Conservation (phyloP, 2,888 invertebrate species). For the Melanostoma scalare region DNA sequence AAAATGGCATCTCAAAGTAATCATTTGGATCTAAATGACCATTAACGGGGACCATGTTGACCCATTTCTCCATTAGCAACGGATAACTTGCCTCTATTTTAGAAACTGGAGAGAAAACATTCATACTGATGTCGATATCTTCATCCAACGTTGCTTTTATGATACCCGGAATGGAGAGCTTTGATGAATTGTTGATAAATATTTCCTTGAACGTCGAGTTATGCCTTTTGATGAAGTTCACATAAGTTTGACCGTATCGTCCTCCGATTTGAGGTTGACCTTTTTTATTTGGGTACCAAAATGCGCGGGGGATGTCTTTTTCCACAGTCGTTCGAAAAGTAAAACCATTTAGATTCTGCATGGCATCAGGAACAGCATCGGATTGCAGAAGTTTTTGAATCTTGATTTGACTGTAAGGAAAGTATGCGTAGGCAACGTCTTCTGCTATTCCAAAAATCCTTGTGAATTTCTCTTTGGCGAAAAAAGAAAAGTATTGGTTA, state of each 20-base stretch:
- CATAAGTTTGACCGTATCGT: neutral
- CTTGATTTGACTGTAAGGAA: neutral
- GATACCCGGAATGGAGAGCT: neutral
- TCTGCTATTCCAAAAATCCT: neutral
- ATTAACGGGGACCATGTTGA: constrained; percentile 9
- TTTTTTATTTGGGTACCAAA: constrained; percentile 9
- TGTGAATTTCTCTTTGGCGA: neutral
- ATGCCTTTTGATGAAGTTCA: constrained; percentile 7
- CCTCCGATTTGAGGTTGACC: constrained; percentile 9
- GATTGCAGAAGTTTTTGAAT: neutral
- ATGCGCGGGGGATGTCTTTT: constrained; percentile 7
- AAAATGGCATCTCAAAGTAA: constrained; percentile 29
- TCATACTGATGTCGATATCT: constrained; percentile 11
- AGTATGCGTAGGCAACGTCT: neutral
- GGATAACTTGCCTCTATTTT: neutral
- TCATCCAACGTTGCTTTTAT: neutral
- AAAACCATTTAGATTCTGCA: neutral
- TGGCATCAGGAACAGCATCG: neutral
- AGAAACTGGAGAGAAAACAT: neutral
- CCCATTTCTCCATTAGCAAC: neutral
- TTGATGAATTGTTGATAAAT: constrained; percentile 5
- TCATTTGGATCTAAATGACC: constrained; percentile 19
- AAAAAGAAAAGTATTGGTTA: neutral
- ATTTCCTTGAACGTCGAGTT: constrained; percentile 34
- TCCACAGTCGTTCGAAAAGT: neutral